phyloP scores from a whole-genome alignment of 2,888 invertebrate genomes.

The Drosophila kokeensis region DNA sequence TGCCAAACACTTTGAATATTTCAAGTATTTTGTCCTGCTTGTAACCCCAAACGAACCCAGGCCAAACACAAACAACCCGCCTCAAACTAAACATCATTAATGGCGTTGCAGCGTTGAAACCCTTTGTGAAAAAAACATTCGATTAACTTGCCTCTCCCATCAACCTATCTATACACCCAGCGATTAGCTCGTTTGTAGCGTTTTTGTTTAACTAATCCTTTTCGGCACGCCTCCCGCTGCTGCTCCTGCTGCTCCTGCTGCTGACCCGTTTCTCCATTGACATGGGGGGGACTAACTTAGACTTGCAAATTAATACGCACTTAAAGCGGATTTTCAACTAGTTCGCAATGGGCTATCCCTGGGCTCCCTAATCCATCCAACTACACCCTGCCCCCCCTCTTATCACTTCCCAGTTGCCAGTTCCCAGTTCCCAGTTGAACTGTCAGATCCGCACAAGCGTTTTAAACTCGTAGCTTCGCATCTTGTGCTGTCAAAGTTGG shows the following conservation, averaged over 20 bases:
- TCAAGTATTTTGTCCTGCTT: slow-evolving; percentile 4
- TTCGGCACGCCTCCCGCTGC: slow-evolving; percentile 18
- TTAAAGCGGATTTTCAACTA: slow-evolving; percentile 68
- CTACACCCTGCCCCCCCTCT: background rate
- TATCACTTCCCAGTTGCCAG: background rate
- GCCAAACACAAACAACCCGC: slow-evolving; percentile 8
- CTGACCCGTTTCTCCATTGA: slow-evolving; percentile 15
- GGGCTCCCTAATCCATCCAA: background rate
- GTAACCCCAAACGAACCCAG: slow-evolving; percentile 4
- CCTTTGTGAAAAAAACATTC: slow-evolving; percentile 47
- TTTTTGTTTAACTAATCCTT: slow-evolving; percentile 77
- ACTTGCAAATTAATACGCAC: slow-evolving; percentile 80
- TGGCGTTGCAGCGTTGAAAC: slow-evolving; percentile 40
- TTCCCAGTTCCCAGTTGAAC: background rate
- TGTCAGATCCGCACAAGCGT: slow-evolving; percentile 10
- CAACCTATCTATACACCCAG: slow-evolving; percentile 1
- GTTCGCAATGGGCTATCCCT: slow-evolving; percentile 18
- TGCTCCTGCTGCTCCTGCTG: background rate
- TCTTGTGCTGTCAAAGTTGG: slow-evolving; percentile 62
- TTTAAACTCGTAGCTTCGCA: slow-evolving; percentile 49
- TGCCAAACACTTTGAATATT: slow-evolving; percentile 20
- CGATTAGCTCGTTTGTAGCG: slow-evolving; percentile 67
- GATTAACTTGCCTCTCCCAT: slow-evolving; percentile 39
- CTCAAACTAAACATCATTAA: slow-evolving; percentile 50
- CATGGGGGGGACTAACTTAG: slow-evolving; percentile 51